phyloP scores from a whole-genome alignment of 2,797 vertebrate genomes.

The Parauchenoglanis ngamensis region DNA sequence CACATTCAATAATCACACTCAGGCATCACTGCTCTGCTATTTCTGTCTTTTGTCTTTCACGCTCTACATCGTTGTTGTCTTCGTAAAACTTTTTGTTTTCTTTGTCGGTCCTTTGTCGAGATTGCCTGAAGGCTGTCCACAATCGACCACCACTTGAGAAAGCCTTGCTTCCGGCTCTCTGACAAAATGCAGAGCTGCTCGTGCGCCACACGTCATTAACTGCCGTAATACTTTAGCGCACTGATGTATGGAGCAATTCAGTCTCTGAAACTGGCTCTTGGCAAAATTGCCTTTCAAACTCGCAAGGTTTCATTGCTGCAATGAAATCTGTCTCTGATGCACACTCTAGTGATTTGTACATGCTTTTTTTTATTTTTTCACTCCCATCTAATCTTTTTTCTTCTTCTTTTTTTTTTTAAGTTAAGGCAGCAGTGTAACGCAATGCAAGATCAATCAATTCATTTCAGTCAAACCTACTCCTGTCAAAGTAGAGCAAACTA shows the following conservation, averaged over 20 bases:
- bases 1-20: not conserved
- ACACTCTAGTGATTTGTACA: constrained; percentile 37
- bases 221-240: constrained; percentile 74
- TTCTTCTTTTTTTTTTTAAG: not conserved
- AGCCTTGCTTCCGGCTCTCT: constrained; percentile 68
- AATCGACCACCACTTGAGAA: constrained; percentile 66
- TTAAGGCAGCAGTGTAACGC: not conserved
- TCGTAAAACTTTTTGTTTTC: constrained; percentile 50
- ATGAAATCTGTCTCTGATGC: constrained; percentile 62
- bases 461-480: constrained; percentile 21
- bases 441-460: constrained; percentile 4
- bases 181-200: constrained; percentile 75
- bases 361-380: not conserved
- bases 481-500: constrained; percentile 25
- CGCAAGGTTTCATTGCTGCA: constrained; percentile 54
- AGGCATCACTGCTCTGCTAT: not conserved
- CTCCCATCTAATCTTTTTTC: not conserved
- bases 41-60: constrained; percentile 21
- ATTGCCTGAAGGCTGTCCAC: constrained; percentile 71
- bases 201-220: constrained; percentile 77
- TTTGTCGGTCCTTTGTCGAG: constrained; percentile 65
- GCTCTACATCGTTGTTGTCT: constrained; percentile 3
- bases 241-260: constrained; percentile 75
- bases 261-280: constrained; percentile 70
- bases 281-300: constrained; percentile 65